Percentiles rank a stretch among this genome's conserved stretches.
Evolutionary conservation across 1,140 invertebrate species (phyloP).

Genomic region (Drosophila ogumai): DNA sequence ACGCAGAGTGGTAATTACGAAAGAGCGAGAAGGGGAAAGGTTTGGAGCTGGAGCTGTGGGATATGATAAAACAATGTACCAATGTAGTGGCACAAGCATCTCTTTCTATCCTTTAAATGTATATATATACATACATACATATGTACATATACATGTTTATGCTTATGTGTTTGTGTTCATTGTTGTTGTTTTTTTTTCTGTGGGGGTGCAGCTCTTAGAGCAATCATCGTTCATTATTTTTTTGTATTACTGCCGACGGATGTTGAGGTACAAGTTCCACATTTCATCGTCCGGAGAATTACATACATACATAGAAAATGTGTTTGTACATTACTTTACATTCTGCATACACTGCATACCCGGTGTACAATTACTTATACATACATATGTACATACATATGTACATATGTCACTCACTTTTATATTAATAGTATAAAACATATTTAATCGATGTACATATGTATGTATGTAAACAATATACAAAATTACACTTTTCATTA

Average conservation of each 20-base stretch:
- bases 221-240: slow-evolving; percentile 70
- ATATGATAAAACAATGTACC: slow-evolving; percentile 73
- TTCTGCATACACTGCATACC: neutral
- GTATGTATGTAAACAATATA: no score
- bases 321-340: neutral
- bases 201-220: slow-evolving; percentile 58
- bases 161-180: neutral
- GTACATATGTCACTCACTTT: no score
- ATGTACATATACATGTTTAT: slow-evolving; percentile 1
- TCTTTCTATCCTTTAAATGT: slow-evolving; percentile 22
- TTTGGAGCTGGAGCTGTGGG: slow-evolving; percentile 17
- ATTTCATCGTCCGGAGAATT: slow-evolving; percentile 10
- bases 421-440: no score
- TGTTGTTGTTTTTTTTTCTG: slow-evolving; percentile 13
- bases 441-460: neutral
- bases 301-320: neutral
- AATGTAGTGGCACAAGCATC: slow-evolving; percentile 31
- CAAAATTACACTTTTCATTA: no score
- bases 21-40: slow-evolving; percentile 49
- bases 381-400: no score
- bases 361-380: neutral
- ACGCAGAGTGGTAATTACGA: slow-evolving; percentile 78
- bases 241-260: slow-evolving; percentile 41
- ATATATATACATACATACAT: neutral
- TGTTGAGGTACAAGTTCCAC: slow-evolving; percentile 7